Conservation (phyloP, 2,113 vertebrate genomes). For the Chlamydotis undulata region DNA sequence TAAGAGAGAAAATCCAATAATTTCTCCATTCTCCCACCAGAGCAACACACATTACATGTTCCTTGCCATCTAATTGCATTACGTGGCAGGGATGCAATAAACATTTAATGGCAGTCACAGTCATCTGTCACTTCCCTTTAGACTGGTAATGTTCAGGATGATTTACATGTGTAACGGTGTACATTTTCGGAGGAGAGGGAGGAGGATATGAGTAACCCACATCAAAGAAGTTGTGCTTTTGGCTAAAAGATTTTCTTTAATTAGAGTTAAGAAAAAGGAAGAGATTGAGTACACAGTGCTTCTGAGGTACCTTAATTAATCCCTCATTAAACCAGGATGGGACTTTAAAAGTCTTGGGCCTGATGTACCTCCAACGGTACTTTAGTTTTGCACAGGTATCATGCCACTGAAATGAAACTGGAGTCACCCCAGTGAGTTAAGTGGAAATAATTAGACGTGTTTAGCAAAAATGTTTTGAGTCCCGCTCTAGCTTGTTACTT, state of each 20-base stretch:
- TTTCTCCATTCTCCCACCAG: constrained; percentile 78
- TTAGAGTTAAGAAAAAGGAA: background rate
- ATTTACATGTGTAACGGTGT: constrained; percentile 72
- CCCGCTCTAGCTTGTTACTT: background rate
- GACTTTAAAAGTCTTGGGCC: background rate
- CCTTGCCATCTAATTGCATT: constrained; percentile 81
- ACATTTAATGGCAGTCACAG: constrained; percentile 78
- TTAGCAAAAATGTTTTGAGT: background rate
- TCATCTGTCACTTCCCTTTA: constrained; percentile 80
- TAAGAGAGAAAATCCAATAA: constrained; percentile 84
- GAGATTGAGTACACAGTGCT: background rate
- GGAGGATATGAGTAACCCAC: constrained; percentile 13
- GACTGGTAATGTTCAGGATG: constrained; percentile 57
- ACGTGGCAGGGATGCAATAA: constrained; percentile 79
- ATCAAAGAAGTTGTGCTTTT: constrained; percentile 4
- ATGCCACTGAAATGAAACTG: background rate
- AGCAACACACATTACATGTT: constrained; percentile 76
- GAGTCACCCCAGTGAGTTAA: background rate
- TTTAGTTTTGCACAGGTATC: background rate
- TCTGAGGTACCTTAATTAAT: constrained; percentile 16
- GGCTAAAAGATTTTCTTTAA: background rate
- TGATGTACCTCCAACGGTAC: background rate
- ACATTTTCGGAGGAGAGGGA: background rate
- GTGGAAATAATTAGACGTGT: background rate
- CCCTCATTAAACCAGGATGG: background rate